Evolutionary conservation across 2,797 vertebrate species (phyloP), one percentile per base, ranked within the genome.

Genomic region (Rhodeus uyekii): DNA sequence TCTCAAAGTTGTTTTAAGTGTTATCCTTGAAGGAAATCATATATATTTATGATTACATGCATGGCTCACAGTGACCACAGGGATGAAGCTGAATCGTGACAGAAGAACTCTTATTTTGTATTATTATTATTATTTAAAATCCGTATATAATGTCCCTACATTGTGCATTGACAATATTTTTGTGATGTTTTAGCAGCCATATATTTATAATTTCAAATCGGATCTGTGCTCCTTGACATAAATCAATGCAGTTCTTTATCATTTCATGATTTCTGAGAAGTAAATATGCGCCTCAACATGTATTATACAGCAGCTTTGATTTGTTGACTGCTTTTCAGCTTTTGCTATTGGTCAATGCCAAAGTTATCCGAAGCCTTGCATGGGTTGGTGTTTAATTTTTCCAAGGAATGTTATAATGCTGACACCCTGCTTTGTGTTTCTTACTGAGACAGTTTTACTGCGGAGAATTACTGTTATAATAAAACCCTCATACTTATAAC

Each of bases 331-430:
- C 82, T 79, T 87, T 87, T 76, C 71, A 81, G 80, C 82, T 85
- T 89, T 86, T 85, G 84, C 87, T 87, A 61, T 86, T 64, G 67
- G 87, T 85, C 83, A 80, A 85, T 85, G 90, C 92, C 92, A 94
- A 93, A 94, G 92, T 92, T 86, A 87, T 91, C 85, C 87, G 90
- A 91, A 93, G 91, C 90, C 91, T 91, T 93, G 94, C 92, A 94
- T 95, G 93, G 91, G 90, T 87, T 83, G 80, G 90, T 86, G 88
- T 88, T 90, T 78, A 76, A 73, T 85, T 84, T 85, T 83, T 69
- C 91, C 89, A 84, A 91, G 86, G 88, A 86, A 84, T 79, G 81
- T 83, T 84, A 85, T 76, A 91, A 87, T 80, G 84, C 83, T 84
- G 80, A 86, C 78, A 80, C 84, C 85, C 88, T 90, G 90, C 88